phyloP scores from a whole-genome alignment of 2,888 invertebrate genomes.

The Tachystola acroxantha region DNA sequence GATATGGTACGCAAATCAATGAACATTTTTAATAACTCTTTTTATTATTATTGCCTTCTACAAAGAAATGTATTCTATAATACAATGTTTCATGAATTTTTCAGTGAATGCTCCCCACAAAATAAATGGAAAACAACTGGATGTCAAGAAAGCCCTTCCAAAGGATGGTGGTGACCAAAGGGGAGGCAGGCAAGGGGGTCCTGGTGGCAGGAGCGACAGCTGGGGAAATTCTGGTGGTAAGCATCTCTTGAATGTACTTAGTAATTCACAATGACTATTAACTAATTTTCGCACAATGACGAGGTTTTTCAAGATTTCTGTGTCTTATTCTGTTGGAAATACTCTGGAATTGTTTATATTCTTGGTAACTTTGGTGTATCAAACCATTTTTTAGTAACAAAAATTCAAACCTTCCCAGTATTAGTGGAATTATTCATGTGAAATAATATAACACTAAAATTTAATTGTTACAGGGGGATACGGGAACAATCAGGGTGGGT shows the following conservation, averaged over 20 bases:
- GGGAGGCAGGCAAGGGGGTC: constrained; percentile 68
- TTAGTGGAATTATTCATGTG: too few relatives aligned
- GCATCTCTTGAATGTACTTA: too few relatives aligned
- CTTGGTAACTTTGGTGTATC: too few relatives aligned
- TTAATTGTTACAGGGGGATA: constrained; percentile 70
- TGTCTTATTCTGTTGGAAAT: too few relatives aligned
- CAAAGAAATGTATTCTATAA: constrained; percentile 2
- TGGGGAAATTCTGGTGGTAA: constrained; percentile 50
- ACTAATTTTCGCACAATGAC: too few relatives aligned
- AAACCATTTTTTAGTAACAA: too few relatives aligned
- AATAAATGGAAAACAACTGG: constrained; percentile 91
- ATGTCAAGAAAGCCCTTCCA: constrained; percentile 96
- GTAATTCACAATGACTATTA: too few relatives aligned
- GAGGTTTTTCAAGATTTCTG: too few relatives aligned
- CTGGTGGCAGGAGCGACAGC: constrained; percentile 53
- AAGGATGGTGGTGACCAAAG: constrained; percentile 83
- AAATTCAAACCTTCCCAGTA: too few relatives aligned
- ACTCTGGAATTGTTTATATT: too few relatives aligned
- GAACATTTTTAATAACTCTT: constrained; percentile 32
- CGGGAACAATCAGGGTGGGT: constrained; percentile 76
- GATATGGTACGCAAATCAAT: constrained; percentile 72
- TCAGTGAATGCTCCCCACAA: constrained; percentile 90
- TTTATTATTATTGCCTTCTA: neutral
- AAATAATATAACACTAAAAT: too few relatives aligned
- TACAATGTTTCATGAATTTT: constrained; percentile 10